Base-by-base conservation (phyloP, 2,888 invertebrate genomes). In the Temnothorax ravouxi region DNA sequence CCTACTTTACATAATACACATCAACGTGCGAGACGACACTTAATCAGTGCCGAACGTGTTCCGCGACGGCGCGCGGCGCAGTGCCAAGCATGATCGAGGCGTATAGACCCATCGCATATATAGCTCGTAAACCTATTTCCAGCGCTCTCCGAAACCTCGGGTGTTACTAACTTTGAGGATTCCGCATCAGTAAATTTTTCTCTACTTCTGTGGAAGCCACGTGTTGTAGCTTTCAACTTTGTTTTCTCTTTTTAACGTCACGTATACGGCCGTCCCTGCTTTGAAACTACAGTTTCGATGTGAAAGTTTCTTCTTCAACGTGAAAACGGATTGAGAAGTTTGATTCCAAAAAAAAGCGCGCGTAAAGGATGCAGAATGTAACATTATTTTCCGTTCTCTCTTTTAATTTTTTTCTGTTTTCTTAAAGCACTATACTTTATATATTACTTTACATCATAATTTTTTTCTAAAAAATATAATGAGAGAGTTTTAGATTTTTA, bases 1-100 rank as follows among this genome's bases (percentile, higher is more conserved):
- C 67, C 86, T 86, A 84, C 75, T 88, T 88, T 86, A 64, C 87
- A 90, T 89, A 87, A 87, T 88, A 82, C 66, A 61, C 50, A 66
- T 84, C 69, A 83, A 80, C 80, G 84, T 79, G 61, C 71, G 59
- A 25, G 44, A 71, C 85, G 86, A 83, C 61, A 82, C 75, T 83
- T 88, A 85, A 84, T 52, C 72, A 85, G 59, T 47, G 62, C 34
- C 59, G 47, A 21, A 64, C 79, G 47, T 69, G 69, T 67, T 67
- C 38, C 6, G 34, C 34, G 34, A 9, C n/a, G 52, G 0, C 50
- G 21, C 21, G 0, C 50, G 21, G 15, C 15, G 47, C 18, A 38
- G 21, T n/a, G 25, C 3, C 29, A 54, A 8, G 13, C 18, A 41
- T 76, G 74, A 8, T 38, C 38, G 38, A 85, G 84, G 56, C 67